Evolutionary conservation across 2,113 vertebrate genomes (phyloP).

Genomic region (Esox niger): DNA sequence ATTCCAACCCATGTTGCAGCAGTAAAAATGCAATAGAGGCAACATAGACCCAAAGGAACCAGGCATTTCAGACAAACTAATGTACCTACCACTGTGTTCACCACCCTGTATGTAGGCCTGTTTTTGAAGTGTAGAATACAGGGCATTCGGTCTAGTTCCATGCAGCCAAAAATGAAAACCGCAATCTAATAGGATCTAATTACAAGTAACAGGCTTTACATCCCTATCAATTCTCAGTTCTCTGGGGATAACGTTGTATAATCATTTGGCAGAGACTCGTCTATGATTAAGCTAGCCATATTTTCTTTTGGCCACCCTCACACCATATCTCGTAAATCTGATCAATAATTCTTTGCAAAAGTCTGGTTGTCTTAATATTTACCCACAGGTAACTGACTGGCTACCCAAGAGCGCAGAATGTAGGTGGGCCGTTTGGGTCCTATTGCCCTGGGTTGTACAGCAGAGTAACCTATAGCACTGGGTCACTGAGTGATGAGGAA

Average conservation of each 20-base stretch:
- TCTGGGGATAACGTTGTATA: slow-evolving; percentile 56
- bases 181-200: slow-evolving; percentile 46
- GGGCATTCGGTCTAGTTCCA: too few species aligned
- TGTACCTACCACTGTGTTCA: too few species aligned
- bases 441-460: too few species aligned
- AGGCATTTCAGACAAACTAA: too few species aligned
- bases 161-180: slow-evolving; percentile 23
- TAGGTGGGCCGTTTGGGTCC: too few species aligned
- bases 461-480: too few species aligned
- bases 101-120: too few species aligned
- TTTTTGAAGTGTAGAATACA: too few species aligned
- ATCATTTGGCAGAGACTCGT: slow-evolving; percentile 65
- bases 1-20: too few species aligned
- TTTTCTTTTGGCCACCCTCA: slow-evolving; percentile 57
- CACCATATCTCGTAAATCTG: slow-evolving; percentile 64
- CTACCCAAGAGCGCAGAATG: slow-evolving; percentile 23
- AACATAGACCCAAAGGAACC: too few species aligned
- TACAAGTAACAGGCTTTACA: slow-evolving; percentile 27
- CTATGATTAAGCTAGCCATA: slow-evolving; percentile 65
- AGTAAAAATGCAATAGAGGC: too few species aligned
- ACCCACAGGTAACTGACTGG: neutral
- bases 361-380: slow-evolving; percentile 51
- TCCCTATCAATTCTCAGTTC: slow-evolving; percentile 21
- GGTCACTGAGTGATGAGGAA: too few species aligned
- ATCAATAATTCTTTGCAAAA: slow-evolving; percentile 42